Percentiles rank a stretch among this genome's conserved stretches.
phyloP scores from a whole-genome alignment of 2,113 vertebrate species.

The Morone saxatilis region DNA sequence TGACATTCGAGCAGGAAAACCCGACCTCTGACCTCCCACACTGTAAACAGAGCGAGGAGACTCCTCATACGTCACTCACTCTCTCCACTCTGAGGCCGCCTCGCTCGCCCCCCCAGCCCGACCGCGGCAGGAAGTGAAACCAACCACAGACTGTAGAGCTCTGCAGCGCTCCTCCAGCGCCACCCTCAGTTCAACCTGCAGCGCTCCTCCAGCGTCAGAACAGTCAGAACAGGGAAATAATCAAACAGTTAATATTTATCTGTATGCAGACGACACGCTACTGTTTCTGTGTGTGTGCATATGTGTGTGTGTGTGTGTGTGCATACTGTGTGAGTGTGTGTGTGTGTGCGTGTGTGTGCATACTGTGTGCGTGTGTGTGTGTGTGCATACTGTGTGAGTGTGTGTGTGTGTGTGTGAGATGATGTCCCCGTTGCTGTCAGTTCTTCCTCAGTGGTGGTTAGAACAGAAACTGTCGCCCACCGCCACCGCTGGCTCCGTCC shows the following conservation, averaged over 20 bases:
- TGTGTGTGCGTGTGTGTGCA: no score
- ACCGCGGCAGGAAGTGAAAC: neutral
- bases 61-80: constrained; percentile 10
- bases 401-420: no score
- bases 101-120: neutral
- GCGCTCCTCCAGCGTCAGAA: no score
- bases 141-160: neutral
- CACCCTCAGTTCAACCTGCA: neutral
- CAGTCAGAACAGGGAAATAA: no score
- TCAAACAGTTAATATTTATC: neutral
- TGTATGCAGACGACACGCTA: constrained; percentile 9
- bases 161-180: neutral
- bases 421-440: no score
- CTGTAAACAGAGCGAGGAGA: neutral
- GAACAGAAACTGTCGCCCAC: constrained; percentile 40
- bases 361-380: no score
- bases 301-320: no score
- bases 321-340: no score
- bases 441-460: constrained; percentile 29
- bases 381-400: no score
- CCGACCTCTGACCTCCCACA: constrained; percentile 38
- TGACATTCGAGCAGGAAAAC: constrained; percentile 36
- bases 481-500: constrained; percentile 12
- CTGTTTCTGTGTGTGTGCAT: no score
- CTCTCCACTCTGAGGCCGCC: constrained; percentile 13